A percentile compares a stretch with the other conserved stretches of the same genome.
Conservation (phyloP, 1,140 invertebrate species). For the Drosophila parvula region DNA sequence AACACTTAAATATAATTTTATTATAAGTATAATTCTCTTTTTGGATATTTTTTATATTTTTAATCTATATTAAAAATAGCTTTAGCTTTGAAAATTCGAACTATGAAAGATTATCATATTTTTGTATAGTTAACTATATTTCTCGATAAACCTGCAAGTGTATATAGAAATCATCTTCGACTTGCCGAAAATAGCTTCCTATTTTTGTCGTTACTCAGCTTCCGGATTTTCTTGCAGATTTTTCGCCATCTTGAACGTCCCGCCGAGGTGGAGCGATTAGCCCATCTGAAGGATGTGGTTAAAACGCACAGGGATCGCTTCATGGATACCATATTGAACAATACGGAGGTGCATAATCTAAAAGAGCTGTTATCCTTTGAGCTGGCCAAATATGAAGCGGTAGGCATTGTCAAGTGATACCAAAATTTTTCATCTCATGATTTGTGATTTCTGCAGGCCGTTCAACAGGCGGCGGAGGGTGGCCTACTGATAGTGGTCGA, state of each 20-base stretch:
- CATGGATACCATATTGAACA: conserved; percentile 86
- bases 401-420: conserved; percentile 36
- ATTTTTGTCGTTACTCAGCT: not conserved
- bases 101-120: too few relatives aligned
- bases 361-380: conserved; percentile 86
- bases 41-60: too few relatives aligned
- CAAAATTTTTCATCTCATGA: not conserved
- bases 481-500: conserved; percentile 86
- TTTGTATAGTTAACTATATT: too few relatives aligned
- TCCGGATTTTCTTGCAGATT: conserved; percentile 85
- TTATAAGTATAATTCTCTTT: too few relatives aligned
- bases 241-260: conserved; percentile 90
- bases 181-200: too few relatives aligned
- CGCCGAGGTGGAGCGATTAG: conserved; percentile 87
- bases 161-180: too few relatives aligned
- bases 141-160: too few relatives aligned
- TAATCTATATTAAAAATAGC: too few relatives aligned
- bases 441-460: conserved; percentile 78
- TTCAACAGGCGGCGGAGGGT: conserved; percentile 87
- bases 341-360: conserved; percentile 86
- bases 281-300: conserved; percentile 85
- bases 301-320: conserved; percentile 85
- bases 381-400: conserved; percentile 87
- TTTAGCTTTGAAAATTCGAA: too few relatives aligned
- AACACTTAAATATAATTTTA: too few relatives aligned